Evolutionary conservation across 2,113 vertebrate species (phyloP).

Genomic region (Neotoma lepida): DNA sequence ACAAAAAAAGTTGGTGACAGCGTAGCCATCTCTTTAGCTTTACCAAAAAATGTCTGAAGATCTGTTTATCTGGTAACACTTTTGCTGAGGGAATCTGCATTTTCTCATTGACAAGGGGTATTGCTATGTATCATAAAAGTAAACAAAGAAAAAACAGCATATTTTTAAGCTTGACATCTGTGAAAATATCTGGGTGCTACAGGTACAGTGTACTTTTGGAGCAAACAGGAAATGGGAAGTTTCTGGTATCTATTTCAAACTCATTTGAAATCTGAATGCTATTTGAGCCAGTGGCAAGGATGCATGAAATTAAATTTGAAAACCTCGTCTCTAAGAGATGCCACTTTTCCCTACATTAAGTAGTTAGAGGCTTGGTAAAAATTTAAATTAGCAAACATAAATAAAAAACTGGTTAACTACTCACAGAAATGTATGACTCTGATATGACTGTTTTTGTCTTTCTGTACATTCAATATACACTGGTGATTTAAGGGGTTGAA

Average conservation of each 20-base stretch:
- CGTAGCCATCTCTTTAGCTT: background rate
- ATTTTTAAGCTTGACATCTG: constrained; percentile 53
- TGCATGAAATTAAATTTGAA: constrained; percentile 71
- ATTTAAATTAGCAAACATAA: background rate
- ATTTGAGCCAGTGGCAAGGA: constrained; percentile 69
- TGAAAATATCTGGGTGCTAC: constrained; percentile 30
- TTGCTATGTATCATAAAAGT: background rate
- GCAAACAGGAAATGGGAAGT: constrained; percentile 27
- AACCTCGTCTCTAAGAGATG: constrained; percentile 62
- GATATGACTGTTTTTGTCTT: constrained; percentile 40
- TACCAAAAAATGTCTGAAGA: constrained; percentile 17
- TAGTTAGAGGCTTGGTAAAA: constrained; percentile 37
- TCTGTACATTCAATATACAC: background rate
- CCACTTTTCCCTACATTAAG: constrained; percentile 22
- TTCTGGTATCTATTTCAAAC: constrained; percentile 62
- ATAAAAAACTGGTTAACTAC: background rate
- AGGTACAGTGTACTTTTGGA: background rate
- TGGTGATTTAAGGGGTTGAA: constrained; percentile 31
- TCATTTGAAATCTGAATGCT: constrained; percentile 61
- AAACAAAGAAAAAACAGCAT: background rate
- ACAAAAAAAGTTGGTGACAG: background rate
- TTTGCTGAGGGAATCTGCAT: background rate
- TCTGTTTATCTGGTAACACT: background rate
- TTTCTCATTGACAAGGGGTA: background rate
- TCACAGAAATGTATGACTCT: constrained; percentile 33